These are phyloP conservation scores for Troilus luridus DNA, from an alignment of 2,888 invertebrate genomes.

Conservation along the genomic window DNA sequence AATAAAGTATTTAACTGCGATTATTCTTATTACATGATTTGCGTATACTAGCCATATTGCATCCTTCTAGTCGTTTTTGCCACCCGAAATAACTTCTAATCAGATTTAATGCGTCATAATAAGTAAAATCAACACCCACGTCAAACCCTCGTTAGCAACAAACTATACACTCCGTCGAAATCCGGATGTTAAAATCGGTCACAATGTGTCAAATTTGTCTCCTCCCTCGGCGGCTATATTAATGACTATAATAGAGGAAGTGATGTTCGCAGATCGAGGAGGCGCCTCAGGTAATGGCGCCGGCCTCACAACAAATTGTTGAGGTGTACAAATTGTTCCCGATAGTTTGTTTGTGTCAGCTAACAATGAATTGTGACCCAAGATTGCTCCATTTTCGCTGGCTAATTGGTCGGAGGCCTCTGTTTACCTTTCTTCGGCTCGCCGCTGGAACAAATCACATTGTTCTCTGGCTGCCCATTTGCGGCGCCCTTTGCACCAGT, in stretches of 20 bases:
- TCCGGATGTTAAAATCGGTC: conserved; percentile 11
- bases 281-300: conserved; percentile 38
- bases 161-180: neutral
- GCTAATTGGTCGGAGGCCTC: conserved; percentile 30
- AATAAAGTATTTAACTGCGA: neutral
- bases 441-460: conserved; percentile 39
- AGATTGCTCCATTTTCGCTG: conserved; percentile 32
- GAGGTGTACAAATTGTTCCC: conserved; percentile 43
- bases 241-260: conserved; percentile 37
- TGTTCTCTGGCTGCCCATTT: neutral
- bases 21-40: neutral
- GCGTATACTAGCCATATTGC: neutral
- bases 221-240: neutral
- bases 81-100: neutral
- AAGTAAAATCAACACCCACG: neutral
- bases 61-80: neutral
- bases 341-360: conserved; percentile 45
- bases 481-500: neutral
- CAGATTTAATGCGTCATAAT: neutral
- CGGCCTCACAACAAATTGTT: neutral
- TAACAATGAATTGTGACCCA: conserved; percentile 37
- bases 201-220: conserved; percentile 34
- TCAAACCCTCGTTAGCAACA: conserved; percentile 27
- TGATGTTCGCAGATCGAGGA: conserved; percentile 39
- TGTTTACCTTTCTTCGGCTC: conserved; percentile 21